Evolutionary conservation across 2,888 invertebrate genomes (phyloP), one percentile per base, ranked within the genome.

Genomic region (Cylindroiulus punctatus): DNA sequence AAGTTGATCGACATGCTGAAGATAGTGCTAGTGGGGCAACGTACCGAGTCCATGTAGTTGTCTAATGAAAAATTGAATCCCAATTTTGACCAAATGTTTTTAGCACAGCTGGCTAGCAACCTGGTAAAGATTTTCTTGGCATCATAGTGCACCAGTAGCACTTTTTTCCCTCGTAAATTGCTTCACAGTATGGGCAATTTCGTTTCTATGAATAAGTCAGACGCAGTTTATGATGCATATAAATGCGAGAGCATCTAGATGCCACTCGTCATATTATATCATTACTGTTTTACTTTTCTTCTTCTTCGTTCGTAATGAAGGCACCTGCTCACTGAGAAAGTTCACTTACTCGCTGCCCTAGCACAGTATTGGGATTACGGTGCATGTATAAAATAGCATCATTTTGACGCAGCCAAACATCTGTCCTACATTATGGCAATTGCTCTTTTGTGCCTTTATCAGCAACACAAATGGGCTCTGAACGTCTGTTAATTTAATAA

Each of bases 401-500:
- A 17, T 81, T 52, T 81, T 36, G 30, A 36, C 81, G 10, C 32
- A 30, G 30, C 19, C 30, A 81, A 81, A 81, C 81, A 81, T 81
- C 81, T 81, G 81, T 81, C 81, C 81, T 81, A 81, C 81, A 81
- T 81, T 81, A 81, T 81, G 81, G 36, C 32, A 81, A 81, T 36
- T 81, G 81, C 81, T 36, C 36, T 81, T 81, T 81, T 81, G 36
- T 36, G 81, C 36, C 10, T 81, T 81, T 30, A 30, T 36, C 30
- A 81, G 36, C 81, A 81, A 81, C 81, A 30, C 81, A 81, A 81
- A 81, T 81, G 81, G 81, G 81, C 81, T 81, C 81, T 81, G 36
- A 81, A 81, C 36, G 81, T 81, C 81, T 81, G 81, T 81, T 81
- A 81, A 81, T 81, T 81, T 81, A 81, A 81, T 81, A 81, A 81